Percentiles rank a stretch among this genome's conserved stretches.
phyloP scores from a whole-genome alignment of 1,140 invertebrate species.

The Anastatus disparis region DNA sequence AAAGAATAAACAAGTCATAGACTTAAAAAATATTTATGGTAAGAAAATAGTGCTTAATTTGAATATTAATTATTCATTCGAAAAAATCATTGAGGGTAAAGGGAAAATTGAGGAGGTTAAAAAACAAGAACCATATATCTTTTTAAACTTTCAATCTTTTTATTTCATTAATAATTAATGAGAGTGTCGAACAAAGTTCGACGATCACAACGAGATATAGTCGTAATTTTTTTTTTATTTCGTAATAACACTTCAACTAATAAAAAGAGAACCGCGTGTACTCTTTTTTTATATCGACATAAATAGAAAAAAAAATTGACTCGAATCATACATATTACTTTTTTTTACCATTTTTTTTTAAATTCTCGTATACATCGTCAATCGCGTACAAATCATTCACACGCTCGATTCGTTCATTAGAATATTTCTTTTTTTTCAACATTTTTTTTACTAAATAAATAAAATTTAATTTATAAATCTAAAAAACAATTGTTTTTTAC shows the following conservation, averaged over 20 bases:
- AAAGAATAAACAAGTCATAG: too few relatives aligned
- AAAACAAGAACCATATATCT: conserved; percentile 15
- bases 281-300: conserved; percentile 36
- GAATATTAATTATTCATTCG: too few relatives aligned
- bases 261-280: conserved; percentile 44
- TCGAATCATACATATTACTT: conserved; percentile 45
- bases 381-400: not conserved
- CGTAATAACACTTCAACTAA: conserved; percentile 53
- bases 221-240: conserved; percentile 50
- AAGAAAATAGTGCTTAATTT: too few relatives aligned
- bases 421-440: not conserved
- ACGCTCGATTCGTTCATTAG: not conserved
- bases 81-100: too few relatives aligned
- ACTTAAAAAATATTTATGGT: too few relatives aligned
- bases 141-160: conserved; percentile 53
- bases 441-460: not conserved
- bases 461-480: too few relatives aligned
- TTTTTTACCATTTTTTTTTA: not conserved
- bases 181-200: conserved; percentile 56
- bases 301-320: conserved; percentile 46
- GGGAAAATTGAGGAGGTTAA: not conserved
- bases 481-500: too few relatives aligned
- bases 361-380: conserved; percentile 11
- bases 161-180: conserved; percentile 59
- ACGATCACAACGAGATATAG: conserved; percentile 66